A percentile compares a stretch with the other conserved stretches of the same genome.
Evolutionary conservation across 30 jellyfish, hydroid and myxozoan genomes (phyloP).

Genomic region (Hydractinia echinata): DNA sequence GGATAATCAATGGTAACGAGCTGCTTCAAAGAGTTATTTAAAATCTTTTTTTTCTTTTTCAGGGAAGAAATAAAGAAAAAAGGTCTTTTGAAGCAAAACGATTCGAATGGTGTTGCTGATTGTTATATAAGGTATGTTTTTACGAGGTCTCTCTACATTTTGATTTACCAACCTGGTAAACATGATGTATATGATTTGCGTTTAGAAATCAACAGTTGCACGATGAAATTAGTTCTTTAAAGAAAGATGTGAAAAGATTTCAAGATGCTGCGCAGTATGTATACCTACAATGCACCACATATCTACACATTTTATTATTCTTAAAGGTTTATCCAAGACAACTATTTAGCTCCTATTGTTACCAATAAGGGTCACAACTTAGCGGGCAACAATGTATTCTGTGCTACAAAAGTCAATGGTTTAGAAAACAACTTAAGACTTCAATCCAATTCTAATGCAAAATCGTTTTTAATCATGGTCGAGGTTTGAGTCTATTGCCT

Average conservation of each 20-base stretch:
- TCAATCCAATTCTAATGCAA: no score
- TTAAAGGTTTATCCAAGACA: no score
- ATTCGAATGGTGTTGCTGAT: conserved; percentile 70
- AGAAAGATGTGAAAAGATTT: conserved; percentile 49
- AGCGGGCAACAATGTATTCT: no score
- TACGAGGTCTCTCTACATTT: background rate
- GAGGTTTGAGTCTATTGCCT: no score
- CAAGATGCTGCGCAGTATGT: conserved; percentile 76
- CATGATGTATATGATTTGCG: background rate
- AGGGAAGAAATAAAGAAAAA: conserved; percentile 84
- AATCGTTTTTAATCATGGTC: no score
- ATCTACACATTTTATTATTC: no score
- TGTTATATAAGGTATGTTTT: conserved; percentile 57
- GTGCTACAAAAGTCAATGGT: no score
- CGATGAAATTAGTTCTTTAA: conserved; percentile 57
- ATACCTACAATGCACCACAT: background rate
- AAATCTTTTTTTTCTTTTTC: background rate
- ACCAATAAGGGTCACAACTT: no score
- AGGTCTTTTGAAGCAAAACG: conserved; percentile 65
- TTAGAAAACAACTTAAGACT: no score
- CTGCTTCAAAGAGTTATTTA: no score
- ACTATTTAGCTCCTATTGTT: no score
- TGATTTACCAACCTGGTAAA: background rate
- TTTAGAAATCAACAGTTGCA: conserved; percentile 77
- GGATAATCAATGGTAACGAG: background rate